Conservation (phyloP, 2,888 invertebrate species). For the Tolmerus cingulatus region DNA sequence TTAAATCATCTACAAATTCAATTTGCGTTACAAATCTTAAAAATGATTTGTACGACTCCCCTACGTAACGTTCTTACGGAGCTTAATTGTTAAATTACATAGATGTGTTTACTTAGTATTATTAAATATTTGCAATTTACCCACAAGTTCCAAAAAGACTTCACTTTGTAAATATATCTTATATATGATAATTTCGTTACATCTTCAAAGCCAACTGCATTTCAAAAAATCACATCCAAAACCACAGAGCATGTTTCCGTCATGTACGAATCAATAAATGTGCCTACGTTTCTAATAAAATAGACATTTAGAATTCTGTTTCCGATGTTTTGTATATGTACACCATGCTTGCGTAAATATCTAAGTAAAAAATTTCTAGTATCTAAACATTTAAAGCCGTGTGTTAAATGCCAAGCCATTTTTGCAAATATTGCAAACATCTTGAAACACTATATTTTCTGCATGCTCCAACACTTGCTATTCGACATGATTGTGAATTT, state of each 20-base stretch:
- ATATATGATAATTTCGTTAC: not conserved
- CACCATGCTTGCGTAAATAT: not conserved
- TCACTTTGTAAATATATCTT: conserved; percentile 1
- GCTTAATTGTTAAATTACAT: not conserved
- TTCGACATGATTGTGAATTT: not conserved
- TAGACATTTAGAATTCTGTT: conserved; percentile 21
- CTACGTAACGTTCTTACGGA: not conserved
- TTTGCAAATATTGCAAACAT: conserved; percentile 18
- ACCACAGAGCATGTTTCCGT: conserved; percentile 13
- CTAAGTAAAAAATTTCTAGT: conserved; percentile 6
- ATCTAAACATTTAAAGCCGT: conserved; percentile 23
- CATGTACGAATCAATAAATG: not conserved
- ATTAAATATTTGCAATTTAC: not conserved
- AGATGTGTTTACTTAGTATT: not conserved
- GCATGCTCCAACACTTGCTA: not conserved
- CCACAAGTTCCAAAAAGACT: not conserved
- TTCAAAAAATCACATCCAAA: conserved; percentile 24
- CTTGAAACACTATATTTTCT: not conserved
- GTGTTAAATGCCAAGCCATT: not conserved
- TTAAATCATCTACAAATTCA: not conserved
- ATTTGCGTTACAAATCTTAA: not conserved
- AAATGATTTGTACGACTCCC: not conserved
- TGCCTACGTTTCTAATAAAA: not conserved
- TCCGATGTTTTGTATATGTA: conserved; percentile 1
- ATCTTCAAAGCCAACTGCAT: not conserved